These are phyloP conservation scores for Pocillopora grandis DNA, from an alignment of 92 coral and sea anemone genomes.

Conservation along the genomic window DNA sequence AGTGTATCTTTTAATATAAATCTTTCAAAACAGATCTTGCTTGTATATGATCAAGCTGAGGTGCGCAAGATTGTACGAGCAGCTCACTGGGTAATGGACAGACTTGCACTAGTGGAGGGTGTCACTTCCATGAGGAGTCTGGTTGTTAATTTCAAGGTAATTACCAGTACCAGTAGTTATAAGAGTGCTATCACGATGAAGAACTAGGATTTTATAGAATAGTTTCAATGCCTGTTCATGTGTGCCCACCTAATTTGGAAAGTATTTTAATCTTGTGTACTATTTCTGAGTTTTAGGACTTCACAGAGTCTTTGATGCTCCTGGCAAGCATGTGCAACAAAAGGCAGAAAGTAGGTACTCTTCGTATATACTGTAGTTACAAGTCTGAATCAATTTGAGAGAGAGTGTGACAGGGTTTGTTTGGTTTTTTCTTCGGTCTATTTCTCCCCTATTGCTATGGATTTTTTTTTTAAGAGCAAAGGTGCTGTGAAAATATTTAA, in stretches of 20 bases:
- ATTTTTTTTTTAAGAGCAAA: too few relatives aligned
- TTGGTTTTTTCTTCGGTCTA: too few relatives aligned
- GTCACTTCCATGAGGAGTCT: slow-evolving; percentile 83
- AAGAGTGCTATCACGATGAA: neutral
- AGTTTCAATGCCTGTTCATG: too few relatives aligned
- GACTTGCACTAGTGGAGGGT: slow-evolving; percentile 76
- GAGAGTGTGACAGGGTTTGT: too few relatives aligned
- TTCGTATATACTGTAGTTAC: neutral
- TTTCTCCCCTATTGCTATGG: too few relatives aligned
- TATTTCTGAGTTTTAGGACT: slow-evolving; percentile 53
- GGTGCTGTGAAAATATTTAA: too few relatives aligned
- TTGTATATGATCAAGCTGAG: slow-evolving; percentile 94
- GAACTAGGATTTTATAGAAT: neutral
- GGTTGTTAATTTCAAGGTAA: slow-evolving; percentile 90
- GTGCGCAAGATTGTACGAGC: slow-evolving; percentile 88
- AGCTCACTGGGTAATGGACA: slow-evolving; percentile 90
- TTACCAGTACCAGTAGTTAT: too few relatives aligned
- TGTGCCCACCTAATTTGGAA: too few relatives aligned
- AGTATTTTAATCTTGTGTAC: neutral
- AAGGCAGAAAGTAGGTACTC: slow-evolving; percentile 80
- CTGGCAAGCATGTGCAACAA: slow-evolving; percentile 91
- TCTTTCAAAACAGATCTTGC: slow-evolving; percentile 63
- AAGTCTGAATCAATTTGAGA: too few relatives aligned
- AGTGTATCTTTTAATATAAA: neutral
- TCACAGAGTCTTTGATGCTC: slow-evolving; percentile 81